Conservation (phyloP, 2,888 invertebrate species). For the Cataglyphis rosenhaueri region DNA sequence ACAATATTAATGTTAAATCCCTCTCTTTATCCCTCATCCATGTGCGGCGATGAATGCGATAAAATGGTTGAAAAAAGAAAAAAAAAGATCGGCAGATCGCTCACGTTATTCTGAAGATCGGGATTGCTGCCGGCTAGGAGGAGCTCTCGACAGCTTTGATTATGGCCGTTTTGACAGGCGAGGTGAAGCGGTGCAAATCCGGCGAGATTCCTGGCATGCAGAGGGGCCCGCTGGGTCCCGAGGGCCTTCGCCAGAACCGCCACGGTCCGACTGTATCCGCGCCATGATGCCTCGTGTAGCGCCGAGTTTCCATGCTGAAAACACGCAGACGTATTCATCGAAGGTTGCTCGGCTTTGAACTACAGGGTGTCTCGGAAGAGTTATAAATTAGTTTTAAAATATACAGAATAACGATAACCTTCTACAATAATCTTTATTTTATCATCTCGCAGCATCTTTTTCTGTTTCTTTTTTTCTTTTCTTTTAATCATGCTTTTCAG, state of each 20-base stretch:
- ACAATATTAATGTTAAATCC: constrained; percentile 2
- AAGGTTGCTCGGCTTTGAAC: constrained; percentile 1
- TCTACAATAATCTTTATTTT: not conserved
- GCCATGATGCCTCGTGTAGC: constrained; percentile 97
- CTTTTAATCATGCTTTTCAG: not conserved
- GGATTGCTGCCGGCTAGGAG: constrained; percentile 95
- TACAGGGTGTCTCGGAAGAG: constrained; percentile 35
- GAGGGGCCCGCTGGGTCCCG: constrained; percentile 88
- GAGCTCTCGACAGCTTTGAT: constrained; percentile 96
- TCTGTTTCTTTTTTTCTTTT: not conserved
- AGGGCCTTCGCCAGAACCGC: constrained; percentile 90
- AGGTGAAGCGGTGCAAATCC: constrained; percentile 98
- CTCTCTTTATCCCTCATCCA: not conserved
- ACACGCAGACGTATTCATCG: constrained; percentile 66
- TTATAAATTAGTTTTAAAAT: not conserved
- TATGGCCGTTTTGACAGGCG: constrained; percentile 98
- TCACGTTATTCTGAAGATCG: constrained; percentile 95
- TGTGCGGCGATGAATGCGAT: not conserved
- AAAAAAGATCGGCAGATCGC: constrained; percentile 69
- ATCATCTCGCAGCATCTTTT: not conserved
- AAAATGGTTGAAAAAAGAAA: not conserved
- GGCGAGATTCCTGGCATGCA: constrained; percentile 91
- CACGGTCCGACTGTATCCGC: constrained; percentile 95
- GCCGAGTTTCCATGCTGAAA: constrained; percentile 96
- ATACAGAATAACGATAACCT: not conserved